These are phyloP conservation scores for Montipora capricornis DNA, from an alignment of 64 coral and sea anemone genomes.

Conservation along the genomic window DNA sequence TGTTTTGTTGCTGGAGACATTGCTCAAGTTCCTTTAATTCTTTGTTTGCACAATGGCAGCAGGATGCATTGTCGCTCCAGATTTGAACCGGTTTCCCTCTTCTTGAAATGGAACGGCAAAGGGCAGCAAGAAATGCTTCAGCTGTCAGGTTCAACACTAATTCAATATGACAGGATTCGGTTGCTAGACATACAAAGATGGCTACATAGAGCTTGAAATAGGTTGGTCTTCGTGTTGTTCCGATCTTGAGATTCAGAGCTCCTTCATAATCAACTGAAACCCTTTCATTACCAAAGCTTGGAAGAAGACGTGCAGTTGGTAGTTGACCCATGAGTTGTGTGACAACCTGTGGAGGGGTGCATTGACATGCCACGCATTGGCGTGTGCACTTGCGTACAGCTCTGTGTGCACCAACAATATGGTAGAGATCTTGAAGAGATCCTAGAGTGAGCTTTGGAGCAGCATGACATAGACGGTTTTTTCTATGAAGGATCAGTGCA, in stretches of 20 bases:
- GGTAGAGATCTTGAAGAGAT: slow-evolving; percentile 26
- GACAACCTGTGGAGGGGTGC: not conserved
- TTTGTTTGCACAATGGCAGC: slow-evolving; percentile 36
- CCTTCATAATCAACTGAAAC: not conserved
- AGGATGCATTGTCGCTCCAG: slow-evolving; percentile 61
- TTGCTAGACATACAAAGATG: too few species aligned
- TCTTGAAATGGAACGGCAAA: not conserved
- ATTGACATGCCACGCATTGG: slow-evolving; percentile 27
- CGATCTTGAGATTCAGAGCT: too few species aligned
- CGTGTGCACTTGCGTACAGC: not conserved
- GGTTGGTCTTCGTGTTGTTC: too few species aligned
- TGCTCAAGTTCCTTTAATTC: slow-evolving; percentile 11
- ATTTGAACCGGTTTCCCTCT: slow-evolving; percentile 12
- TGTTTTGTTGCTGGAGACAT: too few species aligned
- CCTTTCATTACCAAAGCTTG: slow-evolving; percentile 22
- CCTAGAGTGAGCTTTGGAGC: too few species aligned
- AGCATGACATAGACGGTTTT: too few species aligned
- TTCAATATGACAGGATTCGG: too few species aligned
- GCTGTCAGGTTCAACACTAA: too few species aligned
- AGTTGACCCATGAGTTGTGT: slow-evolving; percentile 62
- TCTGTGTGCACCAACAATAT: slow-evolving; percentile 50
- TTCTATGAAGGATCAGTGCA: too few species aligned
- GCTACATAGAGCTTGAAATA: too few species aligned
- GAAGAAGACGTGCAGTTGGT: not conserved
- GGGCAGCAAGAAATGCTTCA: too few species aligned